A percentile compares a stretch with the other conserved stretches of the same genome.
These are phyloP conservation scores for Dimorphilus gyrociliatus DNA, from an alignment of 2,888 invertebrate species.

Conservation along the genomic window DNA sequence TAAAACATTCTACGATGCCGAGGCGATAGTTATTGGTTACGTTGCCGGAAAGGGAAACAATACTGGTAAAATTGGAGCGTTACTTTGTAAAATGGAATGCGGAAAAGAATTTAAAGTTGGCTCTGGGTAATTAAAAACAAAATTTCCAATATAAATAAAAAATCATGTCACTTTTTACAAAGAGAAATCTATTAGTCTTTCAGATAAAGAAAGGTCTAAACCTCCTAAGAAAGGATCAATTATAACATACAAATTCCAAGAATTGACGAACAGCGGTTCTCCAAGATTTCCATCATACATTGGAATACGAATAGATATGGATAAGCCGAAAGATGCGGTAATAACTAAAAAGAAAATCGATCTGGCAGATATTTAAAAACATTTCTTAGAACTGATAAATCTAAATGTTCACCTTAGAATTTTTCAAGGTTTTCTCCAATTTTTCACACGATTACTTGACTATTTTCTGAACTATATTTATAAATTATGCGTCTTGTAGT, in stretches of 20 bases:
- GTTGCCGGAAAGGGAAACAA: conserved; percentile 23
- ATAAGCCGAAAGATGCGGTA: conserved; percentile 25
- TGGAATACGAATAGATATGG: conserved; percentile 24
- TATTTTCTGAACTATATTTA: too few species aligned
- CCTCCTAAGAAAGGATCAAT: conserved; percentile 30
- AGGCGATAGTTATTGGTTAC: conserved; percentile 28
- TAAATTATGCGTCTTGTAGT: too few species aligned
- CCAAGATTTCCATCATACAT: conserved; percentile 28
- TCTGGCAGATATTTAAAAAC: too few species aligned
- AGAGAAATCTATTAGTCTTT: conserved; percentile 14
- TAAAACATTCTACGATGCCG: conserved; percentile 32
- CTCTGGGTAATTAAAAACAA: conserved; percentile 18
- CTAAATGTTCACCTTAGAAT: too few species aligned
- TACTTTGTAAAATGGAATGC: conserved; percentile 25
- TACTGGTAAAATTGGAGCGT: conserved; percentile 18
- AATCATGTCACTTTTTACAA: neutral
- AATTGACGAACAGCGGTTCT: conserved; percentile 24
- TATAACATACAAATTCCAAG: conserved; percentile 33
- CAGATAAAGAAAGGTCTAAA: conserved; percentile 20
- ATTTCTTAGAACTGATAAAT: too few species aligned
- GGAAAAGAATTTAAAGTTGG: conserved; percentile 28
- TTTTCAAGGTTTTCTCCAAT: too few species aligned
- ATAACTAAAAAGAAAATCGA: conserved; percentile 13
- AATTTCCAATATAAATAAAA: neutral
- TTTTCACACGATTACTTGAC: too few species aligned